Evolutionary conservation across 2,797 vertebrate genomes (phyloP), one percentile per base, ranked within the genome.

Genomic region (Ispidina picta): DNA sequence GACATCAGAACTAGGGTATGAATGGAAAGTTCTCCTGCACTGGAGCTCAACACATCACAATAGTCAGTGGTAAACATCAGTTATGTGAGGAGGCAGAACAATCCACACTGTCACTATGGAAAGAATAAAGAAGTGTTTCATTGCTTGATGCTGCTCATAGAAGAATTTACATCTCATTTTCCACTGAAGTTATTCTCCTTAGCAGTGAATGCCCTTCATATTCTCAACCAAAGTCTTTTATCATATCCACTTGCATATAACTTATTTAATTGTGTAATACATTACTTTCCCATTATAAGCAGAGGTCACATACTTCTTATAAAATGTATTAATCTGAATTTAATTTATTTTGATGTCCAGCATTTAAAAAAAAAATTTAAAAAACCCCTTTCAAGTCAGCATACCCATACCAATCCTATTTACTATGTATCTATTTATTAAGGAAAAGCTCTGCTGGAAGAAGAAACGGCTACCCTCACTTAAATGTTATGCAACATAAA

Each of bases 211-310:
- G 0, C 37, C 46, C 56, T 84, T 79, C 52, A 22, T 46, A 46
- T 46, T 71, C 22, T 48, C 78, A 89, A 76, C 69, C 41, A 35
- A 55, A 77, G 68, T 54, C 63, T 88, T 92, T 83, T 73, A 89
- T 78, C 31, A 75, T 33, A 79, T 43, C 31, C 43, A 60, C 71
- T 84, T 84, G 37, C 49, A 56, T 59, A 31, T 51, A 91, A 91
- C 49, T 88, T 87, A 85, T 49, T 83, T 80, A 89, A 80, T 66
- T 79, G 23, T 21, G 20, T 63, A 83, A 93, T 64, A 63, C 26
- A 88, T 83, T 92, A 77, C 39, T 86, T 93, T 85, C 63, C 58
- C 44, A 83, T 88, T 91, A 88, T 39, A 46, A 75, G 33, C 76
- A 89, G 72, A 93, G 91, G 80, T 89, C 65, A 70, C 35, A 54